phyloP scores from a whole-genome alignment of 2,888 invertebrate species.

The Ennomos fuscantarius region DNA sequence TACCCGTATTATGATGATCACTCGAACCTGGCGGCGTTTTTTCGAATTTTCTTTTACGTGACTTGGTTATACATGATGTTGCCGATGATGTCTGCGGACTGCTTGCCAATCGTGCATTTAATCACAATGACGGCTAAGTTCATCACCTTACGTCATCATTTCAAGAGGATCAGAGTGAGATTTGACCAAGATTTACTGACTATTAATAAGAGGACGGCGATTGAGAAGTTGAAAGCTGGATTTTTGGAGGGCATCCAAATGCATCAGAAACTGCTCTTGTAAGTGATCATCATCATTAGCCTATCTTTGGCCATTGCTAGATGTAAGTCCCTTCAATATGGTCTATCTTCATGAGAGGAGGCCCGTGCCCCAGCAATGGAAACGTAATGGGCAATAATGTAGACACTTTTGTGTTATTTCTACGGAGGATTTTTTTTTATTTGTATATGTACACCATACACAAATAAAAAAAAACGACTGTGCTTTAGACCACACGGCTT shows the following conservation, averaged over 20 bases:
- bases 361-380: no score
- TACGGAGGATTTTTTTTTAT: no score
- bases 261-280: constrained; percentile 72
- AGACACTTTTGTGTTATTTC: no score
- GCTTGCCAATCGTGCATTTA: constrained; percentile 72
- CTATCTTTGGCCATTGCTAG: no score
- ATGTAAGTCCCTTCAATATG: no score
- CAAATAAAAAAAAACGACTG: no score
- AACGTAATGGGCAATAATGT: no score
- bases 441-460: no score
- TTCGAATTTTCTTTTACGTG: constrained; percentile 69
- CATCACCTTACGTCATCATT: constrained; percentile 66
- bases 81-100: constrained; percentile 76
- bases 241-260: constrained; percentile 68
- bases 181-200: constrained; percentile 54
- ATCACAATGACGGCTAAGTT: constrained; percentile 69
- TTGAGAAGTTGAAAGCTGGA: constrained; percentile 55
- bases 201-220: constrained; percentile 52
- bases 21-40: constrained; percentile 54
- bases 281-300: constrained; percentile 39
- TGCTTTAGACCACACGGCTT: no score
- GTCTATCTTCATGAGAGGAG: no score
- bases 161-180: constrained; percentile 55
- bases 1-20: constrained; percentile 66
- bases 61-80: constrained; percentile 78